Conservation (phyloP, 2,888 invertebrate genomes). For the Buathra laborator region DNA sequence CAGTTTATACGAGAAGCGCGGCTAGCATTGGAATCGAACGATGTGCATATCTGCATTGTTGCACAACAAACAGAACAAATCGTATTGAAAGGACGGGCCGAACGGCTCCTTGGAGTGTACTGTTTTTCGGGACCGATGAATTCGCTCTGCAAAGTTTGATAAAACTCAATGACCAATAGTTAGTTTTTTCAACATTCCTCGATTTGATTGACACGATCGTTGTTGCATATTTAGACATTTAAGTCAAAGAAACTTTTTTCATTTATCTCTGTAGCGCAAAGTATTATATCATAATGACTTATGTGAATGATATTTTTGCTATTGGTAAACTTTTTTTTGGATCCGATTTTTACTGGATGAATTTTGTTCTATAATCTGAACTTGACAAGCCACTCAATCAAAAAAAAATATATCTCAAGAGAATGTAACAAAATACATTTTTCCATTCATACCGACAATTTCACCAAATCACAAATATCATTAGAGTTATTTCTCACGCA, state of each 20-base stretch:
- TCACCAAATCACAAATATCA: no score
- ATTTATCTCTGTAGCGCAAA: background rate
- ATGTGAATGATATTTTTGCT: background rate
- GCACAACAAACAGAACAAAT: background rate
- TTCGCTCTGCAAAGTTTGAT: conserved; percentile 92
- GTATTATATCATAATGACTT: background rate
- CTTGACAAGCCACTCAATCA: no score
- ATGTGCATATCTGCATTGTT: conserved; percentile 12
- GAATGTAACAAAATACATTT: no score
- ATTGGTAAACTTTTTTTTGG: background rate
- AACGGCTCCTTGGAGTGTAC: conserved; percentile 86
- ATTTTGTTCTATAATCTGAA: no score
- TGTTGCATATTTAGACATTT: background rate
- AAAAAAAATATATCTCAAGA: no score
- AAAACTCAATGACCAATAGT: conserved; percentile 90
- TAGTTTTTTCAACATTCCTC: conserved; percentile 78
- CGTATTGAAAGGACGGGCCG: background rate
- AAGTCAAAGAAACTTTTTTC: background rate
- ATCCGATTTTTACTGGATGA: background rate
- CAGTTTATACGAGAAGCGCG: background rate
- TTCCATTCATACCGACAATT: no score
- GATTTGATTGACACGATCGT: background rate
- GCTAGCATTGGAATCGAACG: conserved; percentile 3
- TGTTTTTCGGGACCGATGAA: conserved; percentile 95
- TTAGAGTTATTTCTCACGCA: no score